Evolutionary conservation across 2,113 vertebrate species (phyloP).

Genomic region (Daubentonia madagascariensis): DNA sequence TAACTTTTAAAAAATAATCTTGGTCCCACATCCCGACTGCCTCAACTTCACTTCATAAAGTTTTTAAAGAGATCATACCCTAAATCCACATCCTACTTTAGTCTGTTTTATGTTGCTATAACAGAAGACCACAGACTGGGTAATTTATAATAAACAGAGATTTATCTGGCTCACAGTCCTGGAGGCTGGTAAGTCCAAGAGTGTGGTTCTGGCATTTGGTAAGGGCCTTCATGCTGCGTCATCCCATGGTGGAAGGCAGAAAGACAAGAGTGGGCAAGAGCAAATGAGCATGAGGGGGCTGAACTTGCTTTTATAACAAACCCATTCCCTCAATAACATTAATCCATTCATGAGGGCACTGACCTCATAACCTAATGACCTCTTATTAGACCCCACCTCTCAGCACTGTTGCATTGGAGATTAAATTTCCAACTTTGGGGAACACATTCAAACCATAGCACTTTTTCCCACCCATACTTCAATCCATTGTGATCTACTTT

Average conservation of each 20-base stretch:
- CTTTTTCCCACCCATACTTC: not conserved
- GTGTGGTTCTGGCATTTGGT: not conserved
- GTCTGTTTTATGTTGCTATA: not conserved
- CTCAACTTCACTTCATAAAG: not conserved
- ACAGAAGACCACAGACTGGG: not conserved
- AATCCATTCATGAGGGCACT: not conserved
- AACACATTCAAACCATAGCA: not conserved
- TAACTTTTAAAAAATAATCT: not conserved
- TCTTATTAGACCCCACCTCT: not conserved
- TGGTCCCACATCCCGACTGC: not conserved
- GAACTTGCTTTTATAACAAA: not conserved
- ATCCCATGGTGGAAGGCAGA: not conserved
- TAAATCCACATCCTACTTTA: not conserved
- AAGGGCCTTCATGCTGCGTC: not conserved
- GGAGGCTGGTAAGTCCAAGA: not conserved
- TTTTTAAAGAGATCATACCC: not conserved
- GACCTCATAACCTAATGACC: not conserved
- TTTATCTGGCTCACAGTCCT: not conserved
- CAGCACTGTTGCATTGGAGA: not conserved
- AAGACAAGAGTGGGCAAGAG: not conserved
- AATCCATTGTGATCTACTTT: not conserved
- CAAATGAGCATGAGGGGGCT: not conserved
- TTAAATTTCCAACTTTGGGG: not conserved
- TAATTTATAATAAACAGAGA: not conserved
- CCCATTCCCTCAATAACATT: not conserved